Evolutionary conservation across 1,140 invertebrate genomes (phyloP).

Genomic region (Schlechtendalia chinensis): DNA sequence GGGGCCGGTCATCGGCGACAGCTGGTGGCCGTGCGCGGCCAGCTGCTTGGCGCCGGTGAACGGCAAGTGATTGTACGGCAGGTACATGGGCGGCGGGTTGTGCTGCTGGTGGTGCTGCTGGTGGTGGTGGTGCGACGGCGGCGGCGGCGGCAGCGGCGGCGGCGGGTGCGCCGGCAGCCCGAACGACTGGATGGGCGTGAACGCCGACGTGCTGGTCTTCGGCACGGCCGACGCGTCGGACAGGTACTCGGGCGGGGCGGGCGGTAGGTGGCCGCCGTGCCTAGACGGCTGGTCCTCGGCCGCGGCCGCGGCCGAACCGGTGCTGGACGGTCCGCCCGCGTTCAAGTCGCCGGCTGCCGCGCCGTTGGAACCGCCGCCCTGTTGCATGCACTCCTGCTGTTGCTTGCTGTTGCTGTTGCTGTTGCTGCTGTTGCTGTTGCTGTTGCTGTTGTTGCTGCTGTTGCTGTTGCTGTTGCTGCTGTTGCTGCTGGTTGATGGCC

Average conservation of each 20-base stretch:
- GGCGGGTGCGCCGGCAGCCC: conserved; percentile 63
- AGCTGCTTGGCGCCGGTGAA: conserved; percentile 54
- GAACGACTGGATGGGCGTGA: conserved; percentile 84
- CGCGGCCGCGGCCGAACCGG: conserved; percentile 47
- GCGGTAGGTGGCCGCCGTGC: conserved; percentile 56
- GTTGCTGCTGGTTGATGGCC: conserved; percentile 60
- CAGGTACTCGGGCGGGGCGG: conserved; percentile 58
- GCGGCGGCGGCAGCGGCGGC: conserved; percentile 60
- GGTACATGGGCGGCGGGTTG: conserved; percentile 74
- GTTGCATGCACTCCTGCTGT: conserved; percentile 53
- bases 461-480: too few species aligned
- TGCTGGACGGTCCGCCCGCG: conserved; percentile 51
- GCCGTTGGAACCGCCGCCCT: conserved; percentile 49
- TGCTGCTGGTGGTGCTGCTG: conserved; percentile 61
- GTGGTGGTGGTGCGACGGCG: conserved; percentile 58
- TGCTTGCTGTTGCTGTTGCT: conserved; percentile 62
- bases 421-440: too few species aligned
- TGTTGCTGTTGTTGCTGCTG: too few species aligned
- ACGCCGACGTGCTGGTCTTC: conserved; percentile 76
- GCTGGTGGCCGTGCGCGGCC: conserved; percentile 53
- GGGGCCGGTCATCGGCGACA: conserved; percentile 56
- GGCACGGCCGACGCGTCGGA: conserved; percentile 54
- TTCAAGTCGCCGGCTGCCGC: conserved; percentile 43
- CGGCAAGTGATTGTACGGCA: conserved; percentile 82
- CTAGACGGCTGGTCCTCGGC: neutral